Percentiles rank a stretch among this genome's conserved stretches.
Evolutionary conservation across 2,797 vertebrate genomes (phyloP).

Genomic region (Peromyscus nudipes): DNA sequence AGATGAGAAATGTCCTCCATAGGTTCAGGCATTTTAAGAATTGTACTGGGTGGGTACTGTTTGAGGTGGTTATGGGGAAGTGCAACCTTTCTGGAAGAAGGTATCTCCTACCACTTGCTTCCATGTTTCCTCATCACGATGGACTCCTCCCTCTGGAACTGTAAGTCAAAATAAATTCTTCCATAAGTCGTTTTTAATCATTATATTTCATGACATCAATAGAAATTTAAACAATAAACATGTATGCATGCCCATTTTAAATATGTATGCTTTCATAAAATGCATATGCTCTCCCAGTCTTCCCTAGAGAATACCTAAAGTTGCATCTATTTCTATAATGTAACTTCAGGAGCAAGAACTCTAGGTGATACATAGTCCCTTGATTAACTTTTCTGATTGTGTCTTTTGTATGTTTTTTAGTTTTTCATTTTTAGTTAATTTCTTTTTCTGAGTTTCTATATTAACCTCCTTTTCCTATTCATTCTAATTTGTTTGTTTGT

Average conservation of each 20-base stretch:
- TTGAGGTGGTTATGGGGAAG: neutral
- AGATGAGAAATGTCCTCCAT: neutral
- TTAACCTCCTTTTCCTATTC: neutral
- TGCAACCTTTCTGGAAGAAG: neutral
- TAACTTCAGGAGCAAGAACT: neutral
- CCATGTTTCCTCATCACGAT: neutral
- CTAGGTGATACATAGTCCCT: neutral
- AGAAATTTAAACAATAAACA: neutral
- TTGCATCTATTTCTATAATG: neutral
- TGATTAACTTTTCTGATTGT: constrained; percentile 23
- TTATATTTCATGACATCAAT: neutral
- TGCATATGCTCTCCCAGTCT: neutral
- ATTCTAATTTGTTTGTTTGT: neutral
- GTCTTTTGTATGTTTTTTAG: neutral
- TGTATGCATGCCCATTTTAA: neutral
- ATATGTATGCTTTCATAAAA: neutral
- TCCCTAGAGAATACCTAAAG: neutral
- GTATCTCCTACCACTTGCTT: neutral
- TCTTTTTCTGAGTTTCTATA: neutral
- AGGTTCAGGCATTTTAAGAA: neutral
- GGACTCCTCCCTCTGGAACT: neutral
- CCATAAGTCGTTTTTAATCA: neutral
- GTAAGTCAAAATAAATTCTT: neutral
- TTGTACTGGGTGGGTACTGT: neutral
- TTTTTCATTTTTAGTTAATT: constrained; percentile 2